Percentiles rank a stretch among this genome's conserved stretches.
Conservation (phyloP, 2,888 invertebrate genomes). For the Drosophila gaucha region DNA sequence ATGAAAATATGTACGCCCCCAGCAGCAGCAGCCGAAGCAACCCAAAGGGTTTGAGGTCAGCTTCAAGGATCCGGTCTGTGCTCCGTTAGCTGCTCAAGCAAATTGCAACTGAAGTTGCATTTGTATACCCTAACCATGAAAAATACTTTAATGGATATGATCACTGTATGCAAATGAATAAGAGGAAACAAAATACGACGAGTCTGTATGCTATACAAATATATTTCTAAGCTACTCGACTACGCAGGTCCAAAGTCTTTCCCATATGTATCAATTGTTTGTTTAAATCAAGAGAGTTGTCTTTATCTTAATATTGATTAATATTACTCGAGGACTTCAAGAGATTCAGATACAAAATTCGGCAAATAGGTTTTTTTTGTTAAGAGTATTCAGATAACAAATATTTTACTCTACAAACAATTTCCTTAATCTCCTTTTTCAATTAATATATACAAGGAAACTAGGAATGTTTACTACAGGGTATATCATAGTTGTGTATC, state of each 20-base stretch:
- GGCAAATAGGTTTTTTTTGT: not conserved
- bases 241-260: too few species aligned
- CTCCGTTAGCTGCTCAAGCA: conserved; percentile 43
- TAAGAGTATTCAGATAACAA: not conserved
- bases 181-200: too few species aligned
- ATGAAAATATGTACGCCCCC: conserved; percentile 73
- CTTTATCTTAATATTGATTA: too few species aligned
- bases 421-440: too few species aligned
- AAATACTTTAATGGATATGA: conserved; percentile 1
- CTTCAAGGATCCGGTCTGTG: conserved; percentile 36
- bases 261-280: too few species aligned
- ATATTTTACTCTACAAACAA: not conserved
- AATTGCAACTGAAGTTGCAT: conserved; percentile 40
- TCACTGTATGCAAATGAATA: too few species aligned
- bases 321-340: not conserved
- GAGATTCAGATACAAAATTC: not conserved
- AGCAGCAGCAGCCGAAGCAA: conserved; percentile 5
- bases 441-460: too few species aligned
- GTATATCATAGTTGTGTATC: not conserved
- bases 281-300: too few species aligned
- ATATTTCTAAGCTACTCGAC: too few species aligned
- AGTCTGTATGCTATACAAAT: not conserved
- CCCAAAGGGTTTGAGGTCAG: conserved; percentile 34
- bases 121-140: not conserved
- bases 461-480: too few species aligned